phyloP scores from a whole-genome alignment of 35 echinoderm and acorn worm genomes.

The Strongylocentrotus purpuratus region DNA sequence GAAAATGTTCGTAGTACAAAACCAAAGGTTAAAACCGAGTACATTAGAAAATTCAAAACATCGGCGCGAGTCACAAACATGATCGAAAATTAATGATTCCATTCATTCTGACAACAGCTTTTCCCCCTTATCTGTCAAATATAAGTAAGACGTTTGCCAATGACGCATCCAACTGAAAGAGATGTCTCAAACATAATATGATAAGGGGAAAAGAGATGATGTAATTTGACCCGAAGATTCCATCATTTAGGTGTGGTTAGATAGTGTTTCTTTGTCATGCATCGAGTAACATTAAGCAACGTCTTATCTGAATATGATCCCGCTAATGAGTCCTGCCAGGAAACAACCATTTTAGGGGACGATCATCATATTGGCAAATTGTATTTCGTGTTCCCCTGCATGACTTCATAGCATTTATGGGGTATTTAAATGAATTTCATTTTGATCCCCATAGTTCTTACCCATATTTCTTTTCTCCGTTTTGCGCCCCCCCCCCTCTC shows the following conservation, averaged over 20 bases:
- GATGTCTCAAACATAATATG: not conserved
- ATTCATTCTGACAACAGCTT: not conserved
- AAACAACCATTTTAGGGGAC: conserved; percentile 31
- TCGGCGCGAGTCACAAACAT: not conserved
- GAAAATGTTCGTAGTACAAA: not conserved
- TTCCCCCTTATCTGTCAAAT: not conserved
- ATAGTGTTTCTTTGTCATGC: conserved; percentile 41
- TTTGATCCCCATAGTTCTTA: not conserved
- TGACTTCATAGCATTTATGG: not conserved
- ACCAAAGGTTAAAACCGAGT: not conserved
- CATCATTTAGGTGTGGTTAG: conserved; percentile 29
- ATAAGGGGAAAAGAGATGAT: not conserved
- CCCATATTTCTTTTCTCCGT: not conserved
- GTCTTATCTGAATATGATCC: conserved; percentile 34
- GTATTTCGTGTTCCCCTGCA: not conserved
- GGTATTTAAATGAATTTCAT: no score
- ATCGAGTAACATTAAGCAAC: conserved; percentile 18
- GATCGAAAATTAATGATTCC: not conserved
- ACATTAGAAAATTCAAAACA: not conserved
- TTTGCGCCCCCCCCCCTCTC: not conserved
- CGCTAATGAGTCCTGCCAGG: not conserved
- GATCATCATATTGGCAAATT: not conserved
- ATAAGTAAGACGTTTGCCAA: not conserved
- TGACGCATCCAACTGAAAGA: not conserved
- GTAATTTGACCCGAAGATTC: conserved; percentile 38